Evolutionary conservation across 2,797 vertebrate genomes (phyloP), one percentile per base, ranked within the genome.

Genomic region (Saguinus oedipus): DNA sequence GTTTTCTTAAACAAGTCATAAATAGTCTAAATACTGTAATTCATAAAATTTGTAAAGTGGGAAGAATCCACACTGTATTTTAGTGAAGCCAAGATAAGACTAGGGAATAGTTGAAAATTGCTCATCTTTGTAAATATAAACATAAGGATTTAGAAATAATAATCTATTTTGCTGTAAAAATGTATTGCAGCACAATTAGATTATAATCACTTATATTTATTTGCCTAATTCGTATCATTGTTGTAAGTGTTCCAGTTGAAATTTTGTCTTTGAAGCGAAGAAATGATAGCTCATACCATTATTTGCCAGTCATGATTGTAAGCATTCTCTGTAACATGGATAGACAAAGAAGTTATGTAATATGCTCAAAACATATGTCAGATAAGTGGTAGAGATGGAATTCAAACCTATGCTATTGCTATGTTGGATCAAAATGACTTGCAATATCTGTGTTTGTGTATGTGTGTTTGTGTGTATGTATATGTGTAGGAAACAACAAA

Each of bases 61-160:
- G 53, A 55, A 55, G 53, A 55, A 22, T 55, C 53, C 53, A 55
- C 20, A 55, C 3, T 22, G 53, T 55, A 55, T 55, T 55, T 78
- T 84, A 57, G 14, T 59, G 26, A 92, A 90, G 30, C 17, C 79
- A 81, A 72, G 42, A 30, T n/a, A 61, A 81, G 36, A 88, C 24
- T 76, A 68, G n/a, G 57, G 85, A 55, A 17, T 9, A 74, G 27
- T 75, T 92, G 48, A 59, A 59, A 70, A 75, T 57, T 85, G 53
- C 14, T 94, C 94, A 68, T 85, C 46, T 94, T 85, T 68, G 48
- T 85, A 59, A 55, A 48, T 64, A 36, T 90, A 61, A 82, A 33
- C 22, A 13, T 84, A 79, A 92, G 12, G 14, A 86, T 74, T 82
- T 70, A 68, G n/a, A 82, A 87, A 70, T 39, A 78, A 61, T 82